phyloP scores from a whole-genome alignment of 2,888 invertebrate genomes.

The Pheosia tremula region DNA sequence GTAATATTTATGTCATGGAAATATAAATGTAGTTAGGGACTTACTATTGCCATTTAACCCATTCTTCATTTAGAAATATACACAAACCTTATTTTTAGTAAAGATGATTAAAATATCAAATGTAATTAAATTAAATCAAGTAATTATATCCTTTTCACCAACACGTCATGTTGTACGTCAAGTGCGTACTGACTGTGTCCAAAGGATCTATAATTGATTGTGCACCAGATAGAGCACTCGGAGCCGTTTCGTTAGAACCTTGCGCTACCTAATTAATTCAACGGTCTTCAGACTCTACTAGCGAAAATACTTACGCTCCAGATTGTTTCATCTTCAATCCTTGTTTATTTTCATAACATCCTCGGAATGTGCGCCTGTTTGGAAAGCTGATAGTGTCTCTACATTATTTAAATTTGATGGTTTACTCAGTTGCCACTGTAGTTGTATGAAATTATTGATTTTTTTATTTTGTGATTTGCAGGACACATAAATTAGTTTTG shows the following conservation, averaged over 20 bases:
- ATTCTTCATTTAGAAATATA: no score
- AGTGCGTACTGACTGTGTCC: slow-evolving; percentile 8
- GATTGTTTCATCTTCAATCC: not conserved
- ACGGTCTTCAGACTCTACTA: slow-evolving; percentile 56
- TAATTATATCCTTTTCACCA: no score
- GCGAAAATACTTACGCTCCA: slow-evolving; percentile 2
- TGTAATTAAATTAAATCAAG: no score
- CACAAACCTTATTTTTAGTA: no score
- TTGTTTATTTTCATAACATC: not conserved
- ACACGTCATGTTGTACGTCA: no score
- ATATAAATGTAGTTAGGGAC: no score
- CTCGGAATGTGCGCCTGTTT: not conserved
- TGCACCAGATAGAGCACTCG: slow-evolving; percentile 62
- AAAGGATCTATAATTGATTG: slow-evolving; percentile 58
- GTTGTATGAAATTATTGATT: not conserved
- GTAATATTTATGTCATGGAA: no score
- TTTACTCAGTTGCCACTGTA: not conserved
- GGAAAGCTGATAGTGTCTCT: not conserved
- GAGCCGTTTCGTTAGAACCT: slow-evolving; percentile 75
- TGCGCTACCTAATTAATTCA: slow-evolving; percentile 76
- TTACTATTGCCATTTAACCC: no score
- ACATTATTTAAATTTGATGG: not conserved
- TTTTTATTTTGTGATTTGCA: slow-evolving; percentile 1
- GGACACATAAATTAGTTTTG: no score
- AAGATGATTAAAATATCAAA: no score